Conservation (phyloP, 2,888 invertebrate genomes). For the Pyrrhia umbra region DNA sequence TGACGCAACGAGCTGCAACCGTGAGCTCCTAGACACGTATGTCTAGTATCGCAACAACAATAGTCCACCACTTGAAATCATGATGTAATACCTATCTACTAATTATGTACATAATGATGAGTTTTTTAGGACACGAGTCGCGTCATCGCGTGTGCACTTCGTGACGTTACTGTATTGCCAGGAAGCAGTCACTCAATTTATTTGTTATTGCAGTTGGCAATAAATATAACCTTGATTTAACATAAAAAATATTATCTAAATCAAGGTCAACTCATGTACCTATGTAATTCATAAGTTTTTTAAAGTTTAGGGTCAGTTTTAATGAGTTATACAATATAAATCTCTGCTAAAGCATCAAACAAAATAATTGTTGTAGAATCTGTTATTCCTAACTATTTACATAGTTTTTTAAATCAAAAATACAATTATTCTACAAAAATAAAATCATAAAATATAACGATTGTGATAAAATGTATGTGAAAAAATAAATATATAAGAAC, state of each 20-base stretch:
- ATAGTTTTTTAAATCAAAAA: background rate
- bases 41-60: background rate
- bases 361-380: background rate
- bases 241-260: no score
- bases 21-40: background rate
- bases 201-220: no score
- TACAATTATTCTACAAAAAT: background rate
- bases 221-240: no score
- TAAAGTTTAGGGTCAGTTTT: no score
- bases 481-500: background rate
- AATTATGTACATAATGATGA: background rate
- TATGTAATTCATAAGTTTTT: no score
- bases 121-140: background rate
- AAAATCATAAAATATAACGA: background rate
- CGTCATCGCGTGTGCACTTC: no score
- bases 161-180: no score
- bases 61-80: slow-evolving; percentile 27
- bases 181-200: no score
- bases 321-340: no score
- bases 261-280: no score
- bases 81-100: slow-evolving; percentile 16
- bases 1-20: slow-evolving; percentile 31
- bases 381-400: background rate
- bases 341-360: background rate
- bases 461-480: background rate